These are phyloP conservation scores for Arothron firmamentum DNA, from an alignment of 2,113 vertebrate species.

Conservation along the genomic window DNA sequence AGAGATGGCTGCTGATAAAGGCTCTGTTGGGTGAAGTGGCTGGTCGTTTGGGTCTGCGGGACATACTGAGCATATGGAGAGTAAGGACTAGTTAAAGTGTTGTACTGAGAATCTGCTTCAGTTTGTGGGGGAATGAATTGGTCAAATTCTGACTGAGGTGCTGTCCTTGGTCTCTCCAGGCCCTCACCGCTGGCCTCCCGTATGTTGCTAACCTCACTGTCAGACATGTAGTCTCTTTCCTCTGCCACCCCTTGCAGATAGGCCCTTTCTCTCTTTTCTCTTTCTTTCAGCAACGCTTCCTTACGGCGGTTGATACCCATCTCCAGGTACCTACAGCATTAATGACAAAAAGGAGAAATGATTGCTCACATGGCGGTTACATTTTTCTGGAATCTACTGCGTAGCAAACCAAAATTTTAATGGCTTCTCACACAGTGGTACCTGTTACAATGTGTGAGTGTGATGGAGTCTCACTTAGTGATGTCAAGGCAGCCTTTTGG, in stretches of 20 bases:
- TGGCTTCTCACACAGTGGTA: slow-evolving; percentile 66
- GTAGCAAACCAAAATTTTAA: slow-evolving; percentile 28
- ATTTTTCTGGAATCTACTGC: slow-evolving; percentile 6
- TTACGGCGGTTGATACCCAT: slow-evolving; percentile 99
- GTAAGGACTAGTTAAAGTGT: slow-evolving; percentile 88
- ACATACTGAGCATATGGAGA: slow-evolving; percentile 88
- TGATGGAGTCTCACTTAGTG: slow-evolving; percentile 63
- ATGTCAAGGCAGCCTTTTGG: slow-evolving; percentile 72
- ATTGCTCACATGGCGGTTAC: not conserved
- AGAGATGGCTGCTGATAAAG: slow-evolving; percentile 89
- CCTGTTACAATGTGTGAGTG: slow-evolving; percentile 69
- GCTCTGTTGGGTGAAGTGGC: slow-evolving; percentile 88
- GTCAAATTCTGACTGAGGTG: slow-evolving; percentile 92
- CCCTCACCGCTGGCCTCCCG: slow-evolving; percentile 85
- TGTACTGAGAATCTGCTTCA: slow-evolving; percentile 89
- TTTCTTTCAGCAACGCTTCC: slow-evolving; percentile 93
- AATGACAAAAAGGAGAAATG: slow-evolving; percentile 1
- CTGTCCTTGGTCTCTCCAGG: slow-evolving; percentile 89
- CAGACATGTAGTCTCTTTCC: slow-evolving; percentile 98
- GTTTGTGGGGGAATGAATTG: slow-evolving; percentile 94
- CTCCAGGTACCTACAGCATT: slow-evolving; percentile 82
- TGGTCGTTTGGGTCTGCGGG: slow-evolving; percentile 89
- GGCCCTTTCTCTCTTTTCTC: slow-evolving; percentile 94
- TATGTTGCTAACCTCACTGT: slow-evolving; percentile 94
- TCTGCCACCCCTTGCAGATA: slow-evolving; percentile 98